Conservation (phyloP, 1,140 invertebrate species). For the Ostrea denselamellosa region DNA sequence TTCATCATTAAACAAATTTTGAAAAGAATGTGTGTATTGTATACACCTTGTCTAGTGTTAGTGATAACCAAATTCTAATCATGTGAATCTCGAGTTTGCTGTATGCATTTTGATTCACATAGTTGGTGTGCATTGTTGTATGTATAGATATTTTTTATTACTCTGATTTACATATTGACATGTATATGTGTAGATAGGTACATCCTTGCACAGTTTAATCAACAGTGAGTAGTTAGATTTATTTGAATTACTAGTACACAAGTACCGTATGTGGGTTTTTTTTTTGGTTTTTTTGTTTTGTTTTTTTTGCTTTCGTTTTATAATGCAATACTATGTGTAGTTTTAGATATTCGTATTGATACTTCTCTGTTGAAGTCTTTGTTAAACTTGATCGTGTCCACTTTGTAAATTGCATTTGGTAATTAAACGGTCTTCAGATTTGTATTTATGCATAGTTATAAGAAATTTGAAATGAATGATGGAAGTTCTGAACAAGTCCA, state of each 20-base stretch:
- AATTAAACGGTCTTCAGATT: no score
- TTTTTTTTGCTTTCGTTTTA: not conserved
- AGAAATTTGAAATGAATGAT: no score
- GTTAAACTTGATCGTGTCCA: no score
- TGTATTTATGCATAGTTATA: no score
- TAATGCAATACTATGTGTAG: no score
- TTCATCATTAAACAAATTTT: not conserved
- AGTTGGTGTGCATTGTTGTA: not conserved
- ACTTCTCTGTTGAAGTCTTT: no score
- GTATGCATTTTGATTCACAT: not conserved
- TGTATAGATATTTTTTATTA: constrained; percentile 1
- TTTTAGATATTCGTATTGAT: no score
- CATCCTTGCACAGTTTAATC: not conserved
- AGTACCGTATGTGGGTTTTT: not conserved
- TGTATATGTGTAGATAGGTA: not conserved
- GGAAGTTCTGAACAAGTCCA: no score
- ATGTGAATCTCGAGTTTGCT: not conserved
- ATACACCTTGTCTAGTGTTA: not conserved
- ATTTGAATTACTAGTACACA: constrained; percentile 6
- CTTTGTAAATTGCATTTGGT: no score
- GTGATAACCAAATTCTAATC: not conserved
- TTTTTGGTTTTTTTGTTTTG: no score
- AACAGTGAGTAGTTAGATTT: not conserved
- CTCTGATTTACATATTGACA: not conserved
- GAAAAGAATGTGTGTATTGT: not conserved